Conservation (phyloP, 2,888 invertebrate species). For the Calliopum simillimum region DNA sequence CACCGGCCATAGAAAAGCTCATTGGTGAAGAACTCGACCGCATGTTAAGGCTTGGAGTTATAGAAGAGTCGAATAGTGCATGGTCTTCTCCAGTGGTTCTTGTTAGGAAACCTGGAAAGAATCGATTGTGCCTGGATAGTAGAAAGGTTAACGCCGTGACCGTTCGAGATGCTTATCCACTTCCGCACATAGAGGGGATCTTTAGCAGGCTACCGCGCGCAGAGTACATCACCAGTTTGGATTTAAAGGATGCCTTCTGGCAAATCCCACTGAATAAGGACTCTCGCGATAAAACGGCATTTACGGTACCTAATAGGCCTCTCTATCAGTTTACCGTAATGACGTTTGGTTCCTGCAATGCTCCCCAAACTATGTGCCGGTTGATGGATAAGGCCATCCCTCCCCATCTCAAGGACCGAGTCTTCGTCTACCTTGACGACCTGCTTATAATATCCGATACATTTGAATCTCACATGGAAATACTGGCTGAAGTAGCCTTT, state of each 20-base stretch:
- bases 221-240: slow-evolving; percentile 33
- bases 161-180: slow-evolving; percentile 38
- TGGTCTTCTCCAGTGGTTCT: slow-evolving; percentile 53
- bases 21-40: slow-evolving; percentile 47
- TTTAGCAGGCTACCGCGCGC: slow-evolving; percentile 32
- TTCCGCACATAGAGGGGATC: slow-evolving; percentile 37
- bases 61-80: slow-evolving; percentile 48
- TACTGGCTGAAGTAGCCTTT: slow-evolving; percentile 22
- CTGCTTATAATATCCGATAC: slow-evolving; percentile 32
- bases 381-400: too few relatives aligned
- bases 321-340: slow-evolving; percentile 38
- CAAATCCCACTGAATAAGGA: slow-evolving; percentile 34
- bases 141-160: too few relatives aligned
- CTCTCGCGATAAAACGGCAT: slow-evolving; percentile 33
- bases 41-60: slow-evolving; percentile 51
- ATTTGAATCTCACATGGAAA: slow-evolving; percentile 19
- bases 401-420: slow-evolving; percentile 27
- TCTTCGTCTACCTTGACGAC: slow-evolving; percentile 41
- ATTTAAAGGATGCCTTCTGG: slow-evolving; percentile 40
- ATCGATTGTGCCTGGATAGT: slow-evolving; percentile 51
- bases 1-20: slow-evolving; percentile 37
- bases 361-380: too few relatives aligned
- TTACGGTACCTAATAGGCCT: slow-evolving; percentile 37
- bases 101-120: slow-evolving; percentile 46
- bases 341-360: slow-evolving; percentile 34